These are phyloP conservation scores for Emmelina monodactyla DNA, from an alignment of 2,888 invertebrate genomes.

Conservation along the genomic window DNA sequence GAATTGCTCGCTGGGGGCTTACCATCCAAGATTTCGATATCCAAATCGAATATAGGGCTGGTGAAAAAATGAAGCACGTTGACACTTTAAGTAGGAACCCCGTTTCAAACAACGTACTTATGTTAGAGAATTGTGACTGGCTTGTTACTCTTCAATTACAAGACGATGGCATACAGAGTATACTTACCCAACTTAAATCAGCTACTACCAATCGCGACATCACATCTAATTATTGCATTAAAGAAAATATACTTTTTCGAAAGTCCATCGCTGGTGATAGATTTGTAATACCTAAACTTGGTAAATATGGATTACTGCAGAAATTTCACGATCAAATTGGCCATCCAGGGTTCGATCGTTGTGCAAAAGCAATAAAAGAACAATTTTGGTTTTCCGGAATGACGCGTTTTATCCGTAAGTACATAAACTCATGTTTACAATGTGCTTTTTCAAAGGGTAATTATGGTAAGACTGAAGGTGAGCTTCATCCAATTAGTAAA, in stretches of 20 bases:
- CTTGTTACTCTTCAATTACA: neutral
- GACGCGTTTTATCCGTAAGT: too few species aligned
- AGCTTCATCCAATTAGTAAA: conserved; percentile 13
- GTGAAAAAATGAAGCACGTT: too few species aligned
- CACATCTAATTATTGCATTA: neutral
- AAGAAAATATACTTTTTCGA: neutral
- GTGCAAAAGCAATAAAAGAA: too few species aligned
- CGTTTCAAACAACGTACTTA: too few species aligned
- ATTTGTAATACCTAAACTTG: conserved; percentile 1
- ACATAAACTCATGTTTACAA: conserved; percentile 19
- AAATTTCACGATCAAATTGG: conserved; percentile 2
- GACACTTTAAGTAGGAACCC: too few species aligned
- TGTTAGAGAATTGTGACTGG: too few species aligned
- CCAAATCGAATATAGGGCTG: too few species aligned
- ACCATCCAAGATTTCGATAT: too few species aligned
- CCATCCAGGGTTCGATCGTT: too few species aligned
- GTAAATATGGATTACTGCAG: neutral
- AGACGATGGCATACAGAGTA: neutral
- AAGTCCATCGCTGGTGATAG: conserved; percentile 1
- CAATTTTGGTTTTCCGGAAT: conserved; percentile 17
- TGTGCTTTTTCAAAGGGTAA: conserved; percentile 10
- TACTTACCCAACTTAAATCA: neutral
- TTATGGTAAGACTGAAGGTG: conserved; percentile 12
- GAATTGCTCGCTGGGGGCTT: too few species aligned
- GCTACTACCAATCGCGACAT: neutral